phyloP scores from a whole-genome alignment of 2,888 invertebrate species.

The Brachypalpus laphriformis region DNA sequence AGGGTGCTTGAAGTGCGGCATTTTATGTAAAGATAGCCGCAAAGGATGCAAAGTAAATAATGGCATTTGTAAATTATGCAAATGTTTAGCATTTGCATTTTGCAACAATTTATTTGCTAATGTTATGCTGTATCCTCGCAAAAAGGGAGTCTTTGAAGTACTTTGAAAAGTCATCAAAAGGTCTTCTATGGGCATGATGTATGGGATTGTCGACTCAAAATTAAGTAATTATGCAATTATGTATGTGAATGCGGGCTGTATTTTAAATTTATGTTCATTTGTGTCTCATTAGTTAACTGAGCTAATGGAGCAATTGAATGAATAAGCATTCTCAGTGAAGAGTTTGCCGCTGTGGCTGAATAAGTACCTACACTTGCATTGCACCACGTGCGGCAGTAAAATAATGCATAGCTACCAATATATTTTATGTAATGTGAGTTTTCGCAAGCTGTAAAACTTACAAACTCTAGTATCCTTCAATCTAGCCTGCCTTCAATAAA shows the following conservation, averaged over 20 bases:
- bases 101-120: constrained; percentile 33
- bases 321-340: too few relatives aligned
- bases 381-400: too few relatives aligned
- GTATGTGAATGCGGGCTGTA: background rate
- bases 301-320: too few relatives aligned
- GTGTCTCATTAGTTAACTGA: too few relatives aligned
- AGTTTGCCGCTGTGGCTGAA: too few relatives aligned
- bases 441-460: too few relatives aligned
- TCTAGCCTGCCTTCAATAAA: too few relatives aligned
- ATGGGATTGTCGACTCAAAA: constrained; percentile 2
- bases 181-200: background rate
- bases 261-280: constrained; percentile 17
- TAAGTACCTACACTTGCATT: too few relatives aligned
- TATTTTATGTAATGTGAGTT: too few relatives aligned
- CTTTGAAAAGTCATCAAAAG: background rate
- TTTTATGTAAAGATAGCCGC: constrained; percentile 11
- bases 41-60: constrained; percentile 24
- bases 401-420: too few relatives aligned
- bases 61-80: constrained; percentile 29
- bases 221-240: constrained; percentile 28
- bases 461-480: too few relatives aligned
- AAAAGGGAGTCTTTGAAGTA: background rate
- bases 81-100: constrained; percentile 40
- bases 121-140: background rate
- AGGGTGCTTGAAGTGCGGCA: constrained; percentile 15